A percentile compares a stretch with the other conserved stretches of the same genome.
phyloP scores from a whole-genome alignment of 2,797 vertebrate species.

The Notolabrus celidotus region DNA sequence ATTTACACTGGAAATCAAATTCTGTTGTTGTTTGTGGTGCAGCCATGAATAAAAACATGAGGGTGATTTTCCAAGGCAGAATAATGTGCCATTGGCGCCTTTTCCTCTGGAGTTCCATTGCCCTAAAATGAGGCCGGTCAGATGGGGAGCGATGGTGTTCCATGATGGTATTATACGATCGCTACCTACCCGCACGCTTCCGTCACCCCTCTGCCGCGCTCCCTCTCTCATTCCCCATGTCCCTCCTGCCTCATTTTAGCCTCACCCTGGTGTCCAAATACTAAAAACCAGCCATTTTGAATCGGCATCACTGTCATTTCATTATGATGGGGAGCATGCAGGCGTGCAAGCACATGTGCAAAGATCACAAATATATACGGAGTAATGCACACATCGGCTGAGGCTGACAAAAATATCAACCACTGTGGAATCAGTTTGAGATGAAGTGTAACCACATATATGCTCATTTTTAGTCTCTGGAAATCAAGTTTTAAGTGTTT shows the following conservation, averaged over 20 bases:
- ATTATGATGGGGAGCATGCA: conserved; percentile 66
- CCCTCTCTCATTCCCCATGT: conserved; percentile 32
- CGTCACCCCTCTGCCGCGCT: conserved; percentile 44
- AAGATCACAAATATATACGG: conserved; percentile 48
- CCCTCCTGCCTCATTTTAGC: conserved; percentile 64
- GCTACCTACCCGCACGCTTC: conserved; percentile 53
- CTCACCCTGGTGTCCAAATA: conserved; percentile 65
- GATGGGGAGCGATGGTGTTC: conserved; percentile 68
- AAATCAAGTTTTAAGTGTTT: not conserved
- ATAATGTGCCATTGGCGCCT: conserved; percentile 77
- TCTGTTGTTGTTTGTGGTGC: conserved; percentile 80
- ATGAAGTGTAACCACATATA: conserved; percentile 16
- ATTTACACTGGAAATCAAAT: conserved; percentile 82
- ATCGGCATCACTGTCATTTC: conserved; percentile 67
- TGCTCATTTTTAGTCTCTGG: not conserved
- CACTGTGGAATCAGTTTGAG: conserved; percentile 37
- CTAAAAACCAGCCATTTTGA: conserved; percentile 72
- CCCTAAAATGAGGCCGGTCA: conserved; percentile 82
- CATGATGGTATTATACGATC: conserved; percentile 76
- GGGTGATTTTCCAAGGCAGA: conserved; percentile 76
- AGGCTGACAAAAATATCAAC: conserved; percentile 31
- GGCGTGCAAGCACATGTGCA: conserved; percentile 39
- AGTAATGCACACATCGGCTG: conserved; percentile 34
- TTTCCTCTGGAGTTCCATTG: conserved; percentile 73
- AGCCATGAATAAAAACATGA: conserved; percentile 84